Conservation (phyloP, 1,140 invertebrate genomes). For the Adoxophyes honmai region DNA sequence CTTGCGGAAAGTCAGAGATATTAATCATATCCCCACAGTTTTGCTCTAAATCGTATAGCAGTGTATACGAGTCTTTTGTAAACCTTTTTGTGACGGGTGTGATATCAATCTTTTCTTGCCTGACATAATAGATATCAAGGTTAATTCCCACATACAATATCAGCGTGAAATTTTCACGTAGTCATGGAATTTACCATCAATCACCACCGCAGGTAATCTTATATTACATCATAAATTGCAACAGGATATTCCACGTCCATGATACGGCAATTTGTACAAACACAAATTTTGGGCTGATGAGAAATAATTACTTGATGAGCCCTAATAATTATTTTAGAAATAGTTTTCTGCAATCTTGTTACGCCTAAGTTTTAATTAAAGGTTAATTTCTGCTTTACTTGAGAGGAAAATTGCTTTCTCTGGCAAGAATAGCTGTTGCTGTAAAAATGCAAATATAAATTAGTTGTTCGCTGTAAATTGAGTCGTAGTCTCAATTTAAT, state of each 20-base stretch:
- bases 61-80: slow-evolving; percentile 2
- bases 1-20: no score
- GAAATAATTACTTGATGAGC: no score
- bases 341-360: no score
- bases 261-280: background rate
- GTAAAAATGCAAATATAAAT: no score
- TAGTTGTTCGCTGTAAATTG: no score
- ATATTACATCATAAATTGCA: slow-evolving; percentile 7
- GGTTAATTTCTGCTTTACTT: no score
- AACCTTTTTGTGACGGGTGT: slow-evolving; percentile 1
- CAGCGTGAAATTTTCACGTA: slow-evolving; percentile 2
- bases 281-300: no score
- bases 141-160: slow-evolving; percentile 14
- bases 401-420: no score
- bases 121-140: slow-evolving; percentile 17
- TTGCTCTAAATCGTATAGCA: background rate
- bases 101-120: slow-evolving; percentile 15
- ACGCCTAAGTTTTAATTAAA: no score
- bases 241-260: background rate
- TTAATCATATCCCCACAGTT: background rate
- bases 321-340: no score
- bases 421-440: no score
- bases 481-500: background rate
- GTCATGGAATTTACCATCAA: slow-evolving; percentile 13
- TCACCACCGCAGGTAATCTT: slow-evolving; percentile 11